Conservation (phyloP, 1,140 invertebrate species). For the Hesperophylax magnus region DNA sequence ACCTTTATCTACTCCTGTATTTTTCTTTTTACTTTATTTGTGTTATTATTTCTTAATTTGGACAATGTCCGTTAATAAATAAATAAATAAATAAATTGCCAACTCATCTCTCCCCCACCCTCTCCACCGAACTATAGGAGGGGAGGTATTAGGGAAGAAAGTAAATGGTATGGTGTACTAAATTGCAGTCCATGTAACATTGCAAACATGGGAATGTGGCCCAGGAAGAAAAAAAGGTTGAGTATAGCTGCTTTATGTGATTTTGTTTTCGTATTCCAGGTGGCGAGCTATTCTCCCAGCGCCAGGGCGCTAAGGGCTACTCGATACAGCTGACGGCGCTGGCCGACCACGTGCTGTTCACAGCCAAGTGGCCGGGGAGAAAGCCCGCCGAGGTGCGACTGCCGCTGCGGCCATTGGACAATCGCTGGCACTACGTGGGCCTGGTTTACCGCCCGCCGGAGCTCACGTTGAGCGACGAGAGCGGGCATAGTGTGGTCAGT, state of each 20-base stretch:
- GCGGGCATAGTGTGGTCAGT: conserved; percentile 60
- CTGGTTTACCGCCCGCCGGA: conserved; percentile 72
- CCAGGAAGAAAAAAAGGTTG: no score
- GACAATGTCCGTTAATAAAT: no score
- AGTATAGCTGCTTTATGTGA: background rate
- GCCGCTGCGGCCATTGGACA: conserved; percentile 80
- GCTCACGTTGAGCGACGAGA: conserved; percentile 65
- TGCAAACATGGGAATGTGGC: no score
- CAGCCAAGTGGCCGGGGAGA: conserved; percentile 74
- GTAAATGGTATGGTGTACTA: no score
- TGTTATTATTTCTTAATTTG: no score
- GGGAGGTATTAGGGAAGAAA: no score
- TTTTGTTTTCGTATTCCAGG: conserved; percentile 62
- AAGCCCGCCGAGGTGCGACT: conserved; percentile 72
- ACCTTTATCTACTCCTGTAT: no score
- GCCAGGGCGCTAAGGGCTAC: conserved; percentile 77
- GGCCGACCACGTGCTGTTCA: conserved; percentile 77
- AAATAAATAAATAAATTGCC: no score
- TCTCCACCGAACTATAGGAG: no score
- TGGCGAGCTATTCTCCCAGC: conserved; percentile 82
- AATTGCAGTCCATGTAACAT: no score
- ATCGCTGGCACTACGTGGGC: conserved; percentile 86
- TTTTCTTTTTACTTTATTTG: no score
- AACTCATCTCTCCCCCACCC: no score
- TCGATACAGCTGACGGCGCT: conserved; percentile 77